Evolutionary conservation across 64 coral and sea anemone genomes (phyloP).

Genomic region (Porites lutea): DNA sequence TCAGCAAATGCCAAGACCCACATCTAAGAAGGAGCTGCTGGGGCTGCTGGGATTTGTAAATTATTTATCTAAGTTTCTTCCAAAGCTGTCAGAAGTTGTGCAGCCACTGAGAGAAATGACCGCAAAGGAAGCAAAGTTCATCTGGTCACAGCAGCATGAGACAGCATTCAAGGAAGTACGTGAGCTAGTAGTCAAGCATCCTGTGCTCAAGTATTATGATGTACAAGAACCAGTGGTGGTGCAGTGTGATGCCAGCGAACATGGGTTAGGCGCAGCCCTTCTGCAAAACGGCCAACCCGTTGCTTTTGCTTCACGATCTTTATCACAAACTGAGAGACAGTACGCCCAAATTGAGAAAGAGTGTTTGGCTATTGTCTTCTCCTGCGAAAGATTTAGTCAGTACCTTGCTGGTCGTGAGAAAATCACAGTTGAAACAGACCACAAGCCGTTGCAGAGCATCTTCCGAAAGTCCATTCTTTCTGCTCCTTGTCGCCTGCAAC

Average conservation of each 20-base stretch:
- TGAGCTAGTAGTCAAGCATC: constrained; percentile 18
- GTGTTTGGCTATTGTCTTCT: constrained; percentile 43
- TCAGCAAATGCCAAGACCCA: constrained; percentile 25
- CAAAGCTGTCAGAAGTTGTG: neutral
- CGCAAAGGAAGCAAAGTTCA: constrained; percentile 29
- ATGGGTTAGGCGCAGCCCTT: constrained; percentile 29
- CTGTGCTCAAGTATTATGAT: constrained; percentile 52
- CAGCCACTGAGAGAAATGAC: constrained; percentile 28
- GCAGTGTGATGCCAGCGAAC: constrained; percentile 39
- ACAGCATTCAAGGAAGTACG: constrained; percentile 35
- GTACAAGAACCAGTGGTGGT: constrained; percentile 2
- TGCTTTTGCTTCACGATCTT: constrained; percentile 42
- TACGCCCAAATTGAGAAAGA: constrained; percentile 58
- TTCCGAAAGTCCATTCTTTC: too few relatives aligned
- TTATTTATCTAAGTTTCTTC: constrained; percentile 33
- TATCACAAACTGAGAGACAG: constrained; percentile 38
- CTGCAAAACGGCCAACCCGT: constrained; percentile 47
- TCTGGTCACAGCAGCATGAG: constrained; percentile 21
- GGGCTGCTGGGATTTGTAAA: constrained; percentile 46
- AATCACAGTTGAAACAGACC: too few relatives aligned
- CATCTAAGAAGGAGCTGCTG: neutral
- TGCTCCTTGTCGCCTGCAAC: too few relatives aligned
- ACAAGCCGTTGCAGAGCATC: too few relatives aligned
- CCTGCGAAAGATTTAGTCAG: constrained; percentile 2
- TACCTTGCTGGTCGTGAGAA: constrained; percentile 51